Evolutionary conservation across 2,888 invertebrate genomes (phyloP), one percentile per base, ranked within the genome.

Genomic region (Catocala fraxini): DNA sequence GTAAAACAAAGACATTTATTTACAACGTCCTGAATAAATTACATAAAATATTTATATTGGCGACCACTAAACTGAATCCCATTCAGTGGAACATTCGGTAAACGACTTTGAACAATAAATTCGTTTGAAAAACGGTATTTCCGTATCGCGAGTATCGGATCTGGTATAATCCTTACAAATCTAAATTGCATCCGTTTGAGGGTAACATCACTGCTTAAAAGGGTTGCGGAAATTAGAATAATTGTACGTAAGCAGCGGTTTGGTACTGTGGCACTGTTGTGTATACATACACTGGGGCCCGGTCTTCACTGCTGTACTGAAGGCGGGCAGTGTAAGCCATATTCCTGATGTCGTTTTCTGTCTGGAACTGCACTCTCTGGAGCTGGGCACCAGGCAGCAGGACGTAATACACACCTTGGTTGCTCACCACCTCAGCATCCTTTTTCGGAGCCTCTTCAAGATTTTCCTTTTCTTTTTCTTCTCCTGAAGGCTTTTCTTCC

Each of bases 301-400:
- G 95, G 60, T 96, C 95, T 64, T 96, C 96, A 73, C 95, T 94
- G 75, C 92, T 95, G 80, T 96, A 96, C 54, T 95, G 95, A 63
- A 96, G 92, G 73, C 95, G 95, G 9, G 96, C 96, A 45, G 95
- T 95, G 79, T 95, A 96, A 15, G 95, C 96, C 96, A 96, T 96
- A 58, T 96, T 95, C 84, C 79, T 84, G 5, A 89, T 34, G 47
- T 93, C 93, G 51, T 93, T 92, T 63, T 92, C 88, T 0, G 96
- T 95, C 63, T 94, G 90, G 87, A 95, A 96, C 72, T 93, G 94
- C 11, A 96, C 95, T 61, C 95, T 93, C 75, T 96, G 96, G 2
- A 96, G 90, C 69, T 95, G 94, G 4, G 96, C 95, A 64, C 92
- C 95, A 2, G 96, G 96, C 66, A 96, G 90, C 45, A 96, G 94